phyloP scores from a whole-genome alignment of 2,113 vertebrate species.

The Barbus barbus region DNA sequence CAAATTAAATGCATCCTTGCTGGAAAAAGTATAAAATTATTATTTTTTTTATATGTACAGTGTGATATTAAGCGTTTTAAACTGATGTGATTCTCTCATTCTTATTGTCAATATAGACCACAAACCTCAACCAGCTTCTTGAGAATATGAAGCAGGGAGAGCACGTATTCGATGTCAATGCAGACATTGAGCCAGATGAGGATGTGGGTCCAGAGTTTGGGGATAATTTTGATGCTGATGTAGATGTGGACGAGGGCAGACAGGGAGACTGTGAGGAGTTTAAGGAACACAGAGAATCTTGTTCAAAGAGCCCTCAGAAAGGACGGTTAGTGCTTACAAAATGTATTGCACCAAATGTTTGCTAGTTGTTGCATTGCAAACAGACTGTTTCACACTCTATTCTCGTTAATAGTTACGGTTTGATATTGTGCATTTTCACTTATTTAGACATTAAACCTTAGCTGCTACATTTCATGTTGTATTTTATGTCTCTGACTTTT shows the following conservation, averaged over 20 bases:
- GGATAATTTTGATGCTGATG: slow-evolving; percentile 76
- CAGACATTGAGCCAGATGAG: slow-evolving; percentile 70
- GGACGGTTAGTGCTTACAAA: slow-evolving; percentile 60
- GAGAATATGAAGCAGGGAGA: slow-evolving; percentile 87
- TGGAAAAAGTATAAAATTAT: background rate
- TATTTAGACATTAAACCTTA: too few relatives aligned
- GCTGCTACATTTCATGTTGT: background rate
- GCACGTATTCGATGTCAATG: slow-evolving; percentile 83
- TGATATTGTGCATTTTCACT: background rate
- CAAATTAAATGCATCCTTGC: background rate
- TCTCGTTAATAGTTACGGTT: background rate
- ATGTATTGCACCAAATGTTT: background rate
- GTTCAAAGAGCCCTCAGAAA: slow-evolving; percentile 61
- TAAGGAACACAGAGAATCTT: slow-evolving; percentile 68
- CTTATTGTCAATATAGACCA: slow-evolving; percentile 72
- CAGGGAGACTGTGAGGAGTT: slow-evolving; percentile 61
- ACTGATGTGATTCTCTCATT: background rate
- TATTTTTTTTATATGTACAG: too few relatives aligned
- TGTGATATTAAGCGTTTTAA: background rate
- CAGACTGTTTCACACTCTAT: background rate
- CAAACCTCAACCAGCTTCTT: slow-evolving; percentile 83
- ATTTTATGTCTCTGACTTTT: background rate
- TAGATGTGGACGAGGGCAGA: slow-evolving; percentile 67
- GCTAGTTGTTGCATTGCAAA: background rate
- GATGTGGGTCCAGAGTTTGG: slow-evolving; percentile 53